Percentiles rank a stretch among this genome's conserved stretches.
These are phyloP conservation scores for Chiloscyllium punctatum DNA, from an alignment of 2,797 vertebrate species.

Conservation along the genomic window DNA sequence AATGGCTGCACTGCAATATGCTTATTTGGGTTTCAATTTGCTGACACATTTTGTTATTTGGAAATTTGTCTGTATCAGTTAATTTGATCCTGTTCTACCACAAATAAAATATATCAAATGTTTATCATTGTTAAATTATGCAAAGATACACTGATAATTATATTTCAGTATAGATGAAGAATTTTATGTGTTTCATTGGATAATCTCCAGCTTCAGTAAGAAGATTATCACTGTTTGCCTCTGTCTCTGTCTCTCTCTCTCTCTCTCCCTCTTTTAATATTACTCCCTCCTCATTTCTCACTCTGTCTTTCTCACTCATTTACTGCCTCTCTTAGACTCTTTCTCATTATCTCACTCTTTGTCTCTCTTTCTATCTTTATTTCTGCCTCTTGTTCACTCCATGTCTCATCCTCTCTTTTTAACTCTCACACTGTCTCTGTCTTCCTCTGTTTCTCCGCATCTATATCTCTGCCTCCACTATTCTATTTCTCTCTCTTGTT, in stretches of 20 bases:
- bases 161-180: not conserved
- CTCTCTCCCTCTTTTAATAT: too few relatives aligned
- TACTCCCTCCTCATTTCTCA: not conserved
- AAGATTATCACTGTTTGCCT: too few relatives aligned
- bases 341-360: not conserved
- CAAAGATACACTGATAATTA: not conserved
- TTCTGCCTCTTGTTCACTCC: not conserved
- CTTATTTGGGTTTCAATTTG: not conserved
- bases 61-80: conserved; percentile 16
- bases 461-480: not conserved
- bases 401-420: not conserved
- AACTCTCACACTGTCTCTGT: not conserved
- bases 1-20: not conserved
- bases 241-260: not conserved
- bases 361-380: not conserved
- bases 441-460: too few relatives aligned
- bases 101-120: not conserved
- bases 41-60: conserved; percentile 21
- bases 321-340: not conserved
- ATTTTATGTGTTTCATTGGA: not conserved
- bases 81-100: not conserved
- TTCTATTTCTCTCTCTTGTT: not conserved
- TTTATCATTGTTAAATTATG: not conserved
- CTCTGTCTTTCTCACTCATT: not conserved
- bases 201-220: not conserved